These are phyloP conservation scores for Thamnophis elegans DNA, from an alignment of 2,797 vertebrate genomes.

Conservation along the genomic window DNA sequence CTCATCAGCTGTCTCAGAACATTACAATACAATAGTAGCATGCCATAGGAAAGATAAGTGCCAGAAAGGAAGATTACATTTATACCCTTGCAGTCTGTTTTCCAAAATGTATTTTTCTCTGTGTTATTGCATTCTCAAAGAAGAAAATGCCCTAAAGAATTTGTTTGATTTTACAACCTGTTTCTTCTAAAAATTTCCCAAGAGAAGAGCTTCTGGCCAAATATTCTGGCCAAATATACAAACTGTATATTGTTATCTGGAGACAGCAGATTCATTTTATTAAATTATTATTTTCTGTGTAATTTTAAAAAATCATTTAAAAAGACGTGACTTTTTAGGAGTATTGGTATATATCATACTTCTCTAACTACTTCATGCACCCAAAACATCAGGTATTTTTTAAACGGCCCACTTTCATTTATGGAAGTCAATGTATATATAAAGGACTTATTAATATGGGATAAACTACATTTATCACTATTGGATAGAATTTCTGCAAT, in stretches of 20 bases:
- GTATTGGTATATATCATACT: neutral
- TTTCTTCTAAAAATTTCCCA: slow-evolving; percentile 10
- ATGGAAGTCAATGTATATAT: too few species aligned
- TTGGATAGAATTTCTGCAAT: too few species aligned
- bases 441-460: too few species aligned
- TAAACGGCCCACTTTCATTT: neutral
- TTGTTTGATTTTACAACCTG: slow-evolving; percentile 13
- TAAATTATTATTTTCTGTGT: neutral
- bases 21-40: neutral
- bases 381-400: neutral
- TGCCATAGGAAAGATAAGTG: neutral
- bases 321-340: neutral
- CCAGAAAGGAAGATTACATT: neutral
- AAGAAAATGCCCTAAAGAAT: slow-evolving; percentile 30
- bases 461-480: too few species aligned
- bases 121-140: slow-evolving; percentile 16
- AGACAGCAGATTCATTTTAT: neutral
- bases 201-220: neutral
- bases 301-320: neutral
- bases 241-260: neutral
- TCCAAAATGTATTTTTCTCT: neutral
- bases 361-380: neutral
- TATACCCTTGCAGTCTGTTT: neutral
- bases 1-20: neutral
- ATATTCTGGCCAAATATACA: neutral